These are phyloP conservation scores for Thelaira solivaga DNA, from an alignment of 2,888 invertebrate species.

Conservation along the genomic window DNA sequence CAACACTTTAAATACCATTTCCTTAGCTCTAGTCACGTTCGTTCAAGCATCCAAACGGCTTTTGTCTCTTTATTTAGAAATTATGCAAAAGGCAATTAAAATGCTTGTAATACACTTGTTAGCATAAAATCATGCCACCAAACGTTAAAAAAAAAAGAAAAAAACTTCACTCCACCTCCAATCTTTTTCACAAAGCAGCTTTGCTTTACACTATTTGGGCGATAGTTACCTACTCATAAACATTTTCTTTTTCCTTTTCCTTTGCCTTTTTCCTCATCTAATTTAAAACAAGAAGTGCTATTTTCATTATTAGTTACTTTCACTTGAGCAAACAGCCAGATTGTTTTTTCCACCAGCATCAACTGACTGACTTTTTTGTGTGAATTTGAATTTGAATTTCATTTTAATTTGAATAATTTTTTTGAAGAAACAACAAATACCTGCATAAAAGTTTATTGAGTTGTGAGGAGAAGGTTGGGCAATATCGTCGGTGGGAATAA, in stretches of 20 bases:
- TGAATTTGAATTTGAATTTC: not conserved
- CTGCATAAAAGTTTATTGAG: no score
- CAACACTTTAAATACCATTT: constrained; percentile 60
- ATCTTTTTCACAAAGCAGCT: not conserved
- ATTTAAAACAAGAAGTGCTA: constrained; percentile 17
- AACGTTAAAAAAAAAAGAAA: not conserved
- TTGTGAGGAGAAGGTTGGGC: no score
- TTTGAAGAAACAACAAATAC: no score
- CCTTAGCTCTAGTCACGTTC: constrained; percentile 59
- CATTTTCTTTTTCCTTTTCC: not conserved
- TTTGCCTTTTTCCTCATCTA: not conserved
- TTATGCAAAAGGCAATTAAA: constrained; percentile 69
- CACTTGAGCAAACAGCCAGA: constrained; percentile 17
- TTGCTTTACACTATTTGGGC: not conserved
- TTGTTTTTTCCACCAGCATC: not conserved
- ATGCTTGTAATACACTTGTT: constrained; percentile 62
- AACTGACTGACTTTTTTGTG: constrained; percentile 18
- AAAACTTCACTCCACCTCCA: not conserved
- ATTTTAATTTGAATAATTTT: not conserved
- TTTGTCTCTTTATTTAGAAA: constrained; percentile 64
- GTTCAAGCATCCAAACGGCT: constrained; percentile 55
- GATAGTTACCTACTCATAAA: not conserved
- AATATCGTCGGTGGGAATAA: no score
- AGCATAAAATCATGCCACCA: constrained; percentile 19
- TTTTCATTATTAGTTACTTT: constrained; percentile 38